phyloP scores from a whole-genome alignment of 2,113 vertebrate species.

The Notarius quadriscutis region DNA sequence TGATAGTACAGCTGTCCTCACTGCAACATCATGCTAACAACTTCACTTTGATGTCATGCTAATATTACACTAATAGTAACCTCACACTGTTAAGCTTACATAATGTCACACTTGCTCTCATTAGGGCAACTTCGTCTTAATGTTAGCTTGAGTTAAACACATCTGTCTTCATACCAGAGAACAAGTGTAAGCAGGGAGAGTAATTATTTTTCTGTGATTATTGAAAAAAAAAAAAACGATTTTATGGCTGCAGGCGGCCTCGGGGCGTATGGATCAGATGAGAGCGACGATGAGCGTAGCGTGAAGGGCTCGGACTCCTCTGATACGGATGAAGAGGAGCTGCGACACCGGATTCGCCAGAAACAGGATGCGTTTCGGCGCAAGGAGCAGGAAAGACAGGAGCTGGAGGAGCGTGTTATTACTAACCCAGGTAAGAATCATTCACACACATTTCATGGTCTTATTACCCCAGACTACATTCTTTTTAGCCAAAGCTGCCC shows the following conservation, averaged over 20 bases:
- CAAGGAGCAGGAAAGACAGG: constrained; percentile 92
- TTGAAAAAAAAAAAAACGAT: constrained; percentile 50
- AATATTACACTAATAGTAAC: not conserved
- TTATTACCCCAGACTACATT: not conserved
- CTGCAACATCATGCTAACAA: not conserved
- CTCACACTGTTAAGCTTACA: not conserved
- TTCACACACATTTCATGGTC: not conserved
- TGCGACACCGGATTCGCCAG: constrained; percentile 93
- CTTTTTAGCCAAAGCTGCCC: not conserved
- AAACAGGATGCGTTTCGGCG: constrained; percentile 98
- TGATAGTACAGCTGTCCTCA: not conserved
- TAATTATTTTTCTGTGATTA: not conserved
- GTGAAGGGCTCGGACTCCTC: constrained; percentile 92
- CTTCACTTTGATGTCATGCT: not conserved
- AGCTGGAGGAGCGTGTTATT: constrained; percentile 76
- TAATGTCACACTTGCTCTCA: not conserved
- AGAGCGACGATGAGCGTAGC: constrained; percentile 90
- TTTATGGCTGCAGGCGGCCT: constrained; percentile 98
- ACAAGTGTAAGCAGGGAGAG: not conserved
- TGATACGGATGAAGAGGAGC: constrained; percentile 96
- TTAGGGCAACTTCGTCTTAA: too few relatives aligned
- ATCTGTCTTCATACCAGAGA: not conserved
- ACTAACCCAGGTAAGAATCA: constrained; percentile 63
- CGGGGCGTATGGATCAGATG: constrained; percentile 97
- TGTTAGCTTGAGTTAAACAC: not conserved